These are phyloP conservation scores for Melipona beecheii DNA, from an alignment of 2,888 invertebrate genomes.

Conservation along the genomic window DNA sequence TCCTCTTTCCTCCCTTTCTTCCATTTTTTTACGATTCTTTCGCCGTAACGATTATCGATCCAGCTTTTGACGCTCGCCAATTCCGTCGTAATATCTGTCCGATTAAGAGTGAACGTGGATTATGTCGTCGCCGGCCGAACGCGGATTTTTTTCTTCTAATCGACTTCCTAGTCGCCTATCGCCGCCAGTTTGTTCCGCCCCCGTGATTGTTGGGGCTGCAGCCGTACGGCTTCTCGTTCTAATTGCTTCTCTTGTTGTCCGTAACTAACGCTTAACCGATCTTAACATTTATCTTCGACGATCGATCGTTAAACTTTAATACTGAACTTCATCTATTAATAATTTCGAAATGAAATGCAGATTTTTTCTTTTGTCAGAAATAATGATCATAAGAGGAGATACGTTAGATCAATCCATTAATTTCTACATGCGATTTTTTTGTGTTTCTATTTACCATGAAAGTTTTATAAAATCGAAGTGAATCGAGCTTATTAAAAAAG, in stretches of 20 bases:
- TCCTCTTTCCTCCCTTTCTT: not conserved
- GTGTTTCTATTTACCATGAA: not conserved
- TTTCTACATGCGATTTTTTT: not conserved
- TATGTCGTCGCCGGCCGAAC: conserved; percentile 37
- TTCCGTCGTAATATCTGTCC: conserved; percentile 29
- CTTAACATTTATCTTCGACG: conserved; percentile 27
- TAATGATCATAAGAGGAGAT: not conserved
- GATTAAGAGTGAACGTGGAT: conserved; percentile 54
- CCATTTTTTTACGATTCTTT: not conserved
- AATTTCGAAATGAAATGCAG: not conserved
- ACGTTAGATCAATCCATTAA: not conserved
- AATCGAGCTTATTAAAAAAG: not conserved
- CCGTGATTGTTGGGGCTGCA: conserved; percentile 59
- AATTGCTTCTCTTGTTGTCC: conserved; percentile 61
- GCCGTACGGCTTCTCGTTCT: conserved; percentile 64
- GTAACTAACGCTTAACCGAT: conserved; percentile 52
- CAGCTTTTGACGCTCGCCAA: conserved; percentile 14
- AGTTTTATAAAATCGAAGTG: not conserved
- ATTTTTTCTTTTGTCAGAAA: not conserved
- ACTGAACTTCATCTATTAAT: not conserved
- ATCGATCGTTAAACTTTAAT: not conserved
- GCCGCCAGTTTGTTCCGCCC: conserved; percentile 58
- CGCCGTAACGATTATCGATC: conserved; percentile 14
- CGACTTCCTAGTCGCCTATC: conserved; percentile 64
- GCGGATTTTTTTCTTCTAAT: conserved; percentile 62